Percentiles rank a stretch among this genome's conserved stretches.
phyloP scores from a whole-genome alignment of 2,888 invertebrate genomes.

The Dinocampus coccinellae region DNA sequence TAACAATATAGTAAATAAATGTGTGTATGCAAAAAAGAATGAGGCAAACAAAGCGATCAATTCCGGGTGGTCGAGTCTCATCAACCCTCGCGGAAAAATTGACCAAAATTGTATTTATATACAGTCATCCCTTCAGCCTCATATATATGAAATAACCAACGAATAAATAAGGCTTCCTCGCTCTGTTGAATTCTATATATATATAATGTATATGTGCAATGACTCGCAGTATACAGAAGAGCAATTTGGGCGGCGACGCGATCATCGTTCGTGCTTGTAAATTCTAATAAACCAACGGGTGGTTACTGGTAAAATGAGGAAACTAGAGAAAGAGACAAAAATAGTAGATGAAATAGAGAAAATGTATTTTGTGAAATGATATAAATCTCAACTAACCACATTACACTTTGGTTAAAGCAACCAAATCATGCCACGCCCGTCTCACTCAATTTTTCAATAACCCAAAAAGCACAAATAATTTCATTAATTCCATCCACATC shows the following conservation, averaged over 20 bases:
- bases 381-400: constrained; percentile 69
- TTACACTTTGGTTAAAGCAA: constrained; percentile 65
- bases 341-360: constrained; percentile 1
- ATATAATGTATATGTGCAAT: constrained; percentile 3
- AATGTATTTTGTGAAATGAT: constrained; percentile 41
- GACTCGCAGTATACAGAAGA: constrained; percentile 45
- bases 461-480: background rate
- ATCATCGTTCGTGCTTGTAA: constrained; percentile 61
- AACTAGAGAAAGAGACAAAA: too few relatives aligned
- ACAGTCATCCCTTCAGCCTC: background rate
- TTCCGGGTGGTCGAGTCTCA: constrained; percentile 65
- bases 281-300: constrained; percentile 64
- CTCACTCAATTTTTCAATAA: constrained; percentile 43
- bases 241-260: constrained; percentile 63
- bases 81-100: constrained; percentile 51
- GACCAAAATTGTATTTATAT: constrained; percentile 6
- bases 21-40: constrained; percentile 43
- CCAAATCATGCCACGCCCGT: constrained; percentile 60
- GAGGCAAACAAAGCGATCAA: constrained; percentile 66
- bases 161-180: constrained; percentile 61
- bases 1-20: background rate
- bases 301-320: constrained; percentile 40
- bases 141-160: constrained; percentile 27
- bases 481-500: too few relatives aligned
- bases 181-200: constrained; percentile 21